Evolutionary conservation across 2,797 vertebrate genomes (phyloP).

Genomic region (Hydrophis major): DNA sequence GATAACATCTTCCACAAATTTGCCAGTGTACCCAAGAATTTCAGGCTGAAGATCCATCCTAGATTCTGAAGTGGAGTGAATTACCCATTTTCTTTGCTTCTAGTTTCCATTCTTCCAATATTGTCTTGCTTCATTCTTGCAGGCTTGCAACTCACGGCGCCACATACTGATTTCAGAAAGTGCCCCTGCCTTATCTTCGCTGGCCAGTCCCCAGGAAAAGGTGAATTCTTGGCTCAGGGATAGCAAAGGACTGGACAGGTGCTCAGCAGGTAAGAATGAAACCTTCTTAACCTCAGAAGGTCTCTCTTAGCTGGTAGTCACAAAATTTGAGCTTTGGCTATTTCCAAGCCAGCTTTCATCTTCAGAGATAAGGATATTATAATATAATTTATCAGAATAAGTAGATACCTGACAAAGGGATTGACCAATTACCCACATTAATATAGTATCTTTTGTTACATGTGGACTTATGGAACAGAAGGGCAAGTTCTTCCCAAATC

Average conservation of each 20-base stretch:
- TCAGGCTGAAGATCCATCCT: not conserved
- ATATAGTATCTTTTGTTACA: not conserved
- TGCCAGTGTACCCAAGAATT: not conserved
- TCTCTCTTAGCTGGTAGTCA: not conserved
- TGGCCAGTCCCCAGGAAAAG: conserved; percentile 71
- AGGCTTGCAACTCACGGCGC: conserved; percentile 54
- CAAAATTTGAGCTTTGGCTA: not conserved
- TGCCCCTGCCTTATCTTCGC: conserved; percentile 55
- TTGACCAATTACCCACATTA: not conserved
- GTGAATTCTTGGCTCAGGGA: conserved; percentile 87
- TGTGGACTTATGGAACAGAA: not conserved
- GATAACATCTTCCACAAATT: not conserved
- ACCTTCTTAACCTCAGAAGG: not conserved
- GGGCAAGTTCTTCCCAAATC: not conserved
- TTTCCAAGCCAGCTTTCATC: not conserved
- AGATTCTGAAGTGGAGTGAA: not conserved
- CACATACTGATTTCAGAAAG: conserved; percentile 63
- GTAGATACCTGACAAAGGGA: too few relatives aligned
- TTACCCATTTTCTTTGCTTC: not conserved
- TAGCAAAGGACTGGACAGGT: conserved; percentile 80
- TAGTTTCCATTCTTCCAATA: not conserved
- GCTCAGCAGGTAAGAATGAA: conserved; percentile 78
- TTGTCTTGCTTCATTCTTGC: not conserved
- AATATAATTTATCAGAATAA: not conserved
- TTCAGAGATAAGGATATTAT: not conserved